Evolutionary conservation across 2,888 invertebrate genomes (phyloP).

Genomic region (Sarcophaga subvicina): DNA sequence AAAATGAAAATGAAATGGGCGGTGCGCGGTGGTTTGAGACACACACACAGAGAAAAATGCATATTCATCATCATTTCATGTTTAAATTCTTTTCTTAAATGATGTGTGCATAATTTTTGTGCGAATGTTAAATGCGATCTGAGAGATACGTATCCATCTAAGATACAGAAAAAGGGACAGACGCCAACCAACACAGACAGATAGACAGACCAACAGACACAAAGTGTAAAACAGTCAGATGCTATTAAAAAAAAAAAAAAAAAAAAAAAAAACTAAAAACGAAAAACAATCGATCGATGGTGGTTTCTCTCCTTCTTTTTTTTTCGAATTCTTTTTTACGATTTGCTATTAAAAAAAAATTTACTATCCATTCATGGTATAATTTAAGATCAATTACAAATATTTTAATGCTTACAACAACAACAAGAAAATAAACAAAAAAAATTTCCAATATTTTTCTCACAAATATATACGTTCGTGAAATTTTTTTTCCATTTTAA

Average conservation of each 20-base stretch:
- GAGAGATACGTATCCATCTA: slow-evolving; percentile 13
- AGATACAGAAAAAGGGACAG: slow-evolving; percentile 15
- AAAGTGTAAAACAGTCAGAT: slow-evolving; percentile 1
- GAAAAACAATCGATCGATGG: too few species aligned
- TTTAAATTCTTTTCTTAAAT: slow-evolving; percentile 58
- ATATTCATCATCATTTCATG: slow-evolving; percentile 67
- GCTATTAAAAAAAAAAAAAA: not conserved
- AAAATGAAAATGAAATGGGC: slow-evolving; percentile 11
- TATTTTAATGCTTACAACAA: not conserved
- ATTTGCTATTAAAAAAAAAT: slow-evolving; percentile 3
- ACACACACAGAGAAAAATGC: slow-evolving; percentile 53
- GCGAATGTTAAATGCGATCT: not conserved
- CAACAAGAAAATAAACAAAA: too few species aligned
- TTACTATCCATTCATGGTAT: not conserved
- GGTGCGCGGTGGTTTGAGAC: slow-evolving; percentile 29
- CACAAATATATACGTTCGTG: too few species aligned
- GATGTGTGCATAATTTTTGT: slow-evolving; percentile 59
- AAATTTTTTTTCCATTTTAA: too few species aligned
- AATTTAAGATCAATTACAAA: slow-evolving; percentile 18
- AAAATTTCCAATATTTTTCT: too few species aligned
- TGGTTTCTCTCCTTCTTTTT: slow-evolving; percentile 1
- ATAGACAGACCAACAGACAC: not conserved
- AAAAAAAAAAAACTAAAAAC: too few species aligned
- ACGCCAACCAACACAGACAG: not conserved
- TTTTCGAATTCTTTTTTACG: not conserved